A percentile compares a stretch with the other conserved stretches of the same genome.
Conservation (phyloP, 2,797 vertebrate genomes). For the Pseudochirops cupreus region DNA sequence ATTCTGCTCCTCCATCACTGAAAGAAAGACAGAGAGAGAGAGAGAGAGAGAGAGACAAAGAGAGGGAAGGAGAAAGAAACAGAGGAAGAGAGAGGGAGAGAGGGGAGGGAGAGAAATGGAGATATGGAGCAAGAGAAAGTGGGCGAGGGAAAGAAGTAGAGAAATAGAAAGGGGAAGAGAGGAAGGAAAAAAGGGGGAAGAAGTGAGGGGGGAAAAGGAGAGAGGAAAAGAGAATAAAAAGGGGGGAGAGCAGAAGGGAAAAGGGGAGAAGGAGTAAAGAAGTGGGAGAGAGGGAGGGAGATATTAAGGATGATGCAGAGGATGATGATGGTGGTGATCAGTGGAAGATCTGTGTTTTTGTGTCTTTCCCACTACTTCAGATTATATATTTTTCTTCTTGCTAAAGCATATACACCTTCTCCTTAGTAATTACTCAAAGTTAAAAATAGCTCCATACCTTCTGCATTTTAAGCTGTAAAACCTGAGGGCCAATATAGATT, state of each 20-base stretch:
- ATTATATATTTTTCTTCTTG: not conserved
- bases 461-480: not conserved
- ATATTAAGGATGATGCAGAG: not conserved
- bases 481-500: not conserved
- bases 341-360: not conserved
- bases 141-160: not conserved
- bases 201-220: not conserved
- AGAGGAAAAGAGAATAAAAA: not conserved
- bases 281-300: not conserved
- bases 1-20: not conserved
- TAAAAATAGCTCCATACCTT: not conserved
- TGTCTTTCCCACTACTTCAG: not conserved
- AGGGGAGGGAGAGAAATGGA: not conserved
- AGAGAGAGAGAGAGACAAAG: rapidly evolving
- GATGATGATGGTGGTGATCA: not conserved
- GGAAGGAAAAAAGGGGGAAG: not conserved
- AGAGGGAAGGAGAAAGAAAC: no score
- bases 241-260: not conserved
- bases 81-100: not conserved
- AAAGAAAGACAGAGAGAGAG: not conserved
- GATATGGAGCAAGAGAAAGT: not conserved
- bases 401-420: not conserved
- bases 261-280: not conserved
- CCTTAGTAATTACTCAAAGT: not conserved
- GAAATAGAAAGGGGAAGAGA: not conserved